phyloP scores from a whole-genome alignment of 2,113 vertebrate genomes.

The Collichthys lucidus region DNA sequence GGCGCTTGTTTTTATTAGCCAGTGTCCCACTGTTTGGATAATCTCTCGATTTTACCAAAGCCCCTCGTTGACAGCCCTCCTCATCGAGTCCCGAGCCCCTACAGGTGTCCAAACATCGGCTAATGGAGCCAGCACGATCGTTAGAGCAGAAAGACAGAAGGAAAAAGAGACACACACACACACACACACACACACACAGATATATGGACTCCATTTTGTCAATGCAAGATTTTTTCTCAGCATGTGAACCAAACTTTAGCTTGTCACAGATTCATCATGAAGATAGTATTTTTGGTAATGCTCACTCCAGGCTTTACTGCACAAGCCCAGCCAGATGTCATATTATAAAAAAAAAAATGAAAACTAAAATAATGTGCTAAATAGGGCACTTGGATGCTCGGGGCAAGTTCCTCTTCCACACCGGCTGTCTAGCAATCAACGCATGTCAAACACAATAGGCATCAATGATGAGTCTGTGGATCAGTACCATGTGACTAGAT shows the following conservation, averaged over 20 bases:
- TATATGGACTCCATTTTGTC: slow-evolving; percentile 53
- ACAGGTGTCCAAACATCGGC: slow-evolving; percentile 86
- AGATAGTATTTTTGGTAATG: slow-evolving; percentile 20
- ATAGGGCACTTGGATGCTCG: slow-evolving; percentile 44
- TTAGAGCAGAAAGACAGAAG: slow-evolving; percentile 10
- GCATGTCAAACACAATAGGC: slow-evolving; percentile 72
- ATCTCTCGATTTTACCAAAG: slow-evolving; percentile 83
- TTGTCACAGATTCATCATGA: slow-evolving; percentile 30
- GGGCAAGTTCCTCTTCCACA: slow-evolving; percentile 45
- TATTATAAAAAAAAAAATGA: slow-evolving; percentile 25
- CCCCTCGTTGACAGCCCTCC: slow-evolving; percentile 79
- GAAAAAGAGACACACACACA: slow-evolving; percentile 2
- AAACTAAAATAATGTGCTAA: slow-evolving; percentile 54
- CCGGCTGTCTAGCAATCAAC: slow-evolving; percentile 69
- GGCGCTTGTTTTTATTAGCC: slow-evolving; percentile 84
- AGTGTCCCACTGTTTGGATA: slow-evolving; percentile 84
- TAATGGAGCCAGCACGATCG: slow-evolving; percentile 80
- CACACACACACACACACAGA: too few relatives aligned
- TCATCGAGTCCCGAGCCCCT: slow-evolving; percentile 68
- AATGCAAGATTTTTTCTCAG: slow-evolving; percentile 40
- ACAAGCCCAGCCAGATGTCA: background rate
- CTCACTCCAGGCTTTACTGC: background rate
- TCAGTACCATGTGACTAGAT: slow-evolving; percentile 55
- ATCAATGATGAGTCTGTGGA: slow-evolving; percentile 51
- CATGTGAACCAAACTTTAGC: slow-evolving; percentile 34